Base-by-base conservation (phyloP, 2,113 vertebrate species). In the Paradoxurus hermaphroditus region DNA sequence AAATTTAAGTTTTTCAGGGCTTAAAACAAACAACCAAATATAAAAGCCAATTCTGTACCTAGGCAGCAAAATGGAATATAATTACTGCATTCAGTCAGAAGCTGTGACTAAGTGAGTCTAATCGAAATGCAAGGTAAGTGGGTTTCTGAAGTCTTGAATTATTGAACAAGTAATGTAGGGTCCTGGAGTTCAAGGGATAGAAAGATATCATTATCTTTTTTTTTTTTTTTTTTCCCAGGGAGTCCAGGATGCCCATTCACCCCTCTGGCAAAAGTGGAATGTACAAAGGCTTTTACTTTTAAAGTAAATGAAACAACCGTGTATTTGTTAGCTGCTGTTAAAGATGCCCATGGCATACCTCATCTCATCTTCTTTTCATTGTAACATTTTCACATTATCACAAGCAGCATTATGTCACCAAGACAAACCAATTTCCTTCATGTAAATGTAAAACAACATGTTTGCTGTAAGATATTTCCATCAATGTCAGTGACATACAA, bases 371-470 rank as follows among this genome's bases (percentile, higher is more conserved):
- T 46, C 86, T 86, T 94, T 92, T 89, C 88, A 82, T 19, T 81
- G 4, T 68, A 97, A 82, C 53, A 72, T 70, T 95, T 96, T 96
- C 67, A 90, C 15, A 23, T 90, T 96, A 96, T 90, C 97, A 95
- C 53, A 96, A 94, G 85, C 18, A 97, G 75, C 87, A 91, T 79
- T 89, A 94, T 96, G 94, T 93, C 90, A 95, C 72, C 51, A 96
- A 86, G 85, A 94, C 70, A 94, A 97, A 97, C 92, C 81, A 85
- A 91, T 96, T 96, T 86, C 90, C 31, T 92, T 96, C 73, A 89
- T 70, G 82, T 56, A 98, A 96, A 97, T 96, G 96, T 91, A 96
- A 92, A 96, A 93, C 89, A 94, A 85, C 95, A 93, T 95, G 53
- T 91, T 97, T 96, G 62, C 92, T 93, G 19, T 92, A 91, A 91